Evolutionary conservation across 2,113 vertebrate genomes (phyloP).

Genomic region (Lepus europaeus): DNA sequence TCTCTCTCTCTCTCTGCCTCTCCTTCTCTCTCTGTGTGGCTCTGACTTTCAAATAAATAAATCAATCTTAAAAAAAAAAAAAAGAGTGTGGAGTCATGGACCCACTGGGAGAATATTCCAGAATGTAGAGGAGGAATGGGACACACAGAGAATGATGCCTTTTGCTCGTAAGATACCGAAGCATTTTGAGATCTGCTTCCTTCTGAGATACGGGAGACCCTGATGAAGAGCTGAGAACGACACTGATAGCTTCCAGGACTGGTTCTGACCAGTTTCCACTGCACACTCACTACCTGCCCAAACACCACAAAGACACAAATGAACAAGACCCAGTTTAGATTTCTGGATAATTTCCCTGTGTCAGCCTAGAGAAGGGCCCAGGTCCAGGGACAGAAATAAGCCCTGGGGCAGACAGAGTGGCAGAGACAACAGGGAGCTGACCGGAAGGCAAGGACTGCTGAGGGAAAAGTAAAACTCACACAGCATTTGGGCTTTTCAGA

Average conservation of each 20-base stretch:
- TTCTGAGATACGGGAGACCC: background rate
- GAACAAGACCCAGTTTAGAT: background rate
- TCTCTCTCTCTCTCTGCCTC: too few relatives aligned
- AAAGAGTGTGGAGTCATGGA: background rate
- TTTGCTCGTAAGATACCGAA: background rate
- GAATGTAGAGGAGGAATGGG: background rate
- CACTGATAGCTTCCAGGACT: background rate
- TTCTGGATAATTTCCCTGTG: background rate
- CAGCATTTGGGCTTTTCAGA: background rate
- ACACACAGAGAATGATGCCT: background rate
- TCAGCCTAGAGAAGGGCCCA: background rate
- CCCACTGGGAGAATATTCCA: background rate
- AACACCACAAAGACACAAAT: background rate
- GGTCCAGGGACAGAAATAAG: background rate
- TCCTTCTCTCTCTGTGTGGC: too few relatives aligned
- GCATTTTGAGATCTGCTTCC: background rate
- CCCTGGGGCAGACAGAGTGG: background rate
- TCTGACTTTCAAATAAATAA: too few relatives aligned
- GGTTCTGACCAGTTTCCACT: background rate
- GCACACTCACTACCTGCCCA: background rate
- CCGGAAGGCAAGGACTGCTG: background rate
- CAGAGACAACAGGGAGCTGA: background rate
- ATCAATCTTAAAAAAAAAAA: too few relatives aligned
- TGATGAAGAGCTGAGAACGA: background rate
- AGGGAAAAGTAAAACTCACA: background rate